Base-by-base conservation (phyloP, 1,140 invertebrate genomes). In the Leptoteleia sp. region DNA sequence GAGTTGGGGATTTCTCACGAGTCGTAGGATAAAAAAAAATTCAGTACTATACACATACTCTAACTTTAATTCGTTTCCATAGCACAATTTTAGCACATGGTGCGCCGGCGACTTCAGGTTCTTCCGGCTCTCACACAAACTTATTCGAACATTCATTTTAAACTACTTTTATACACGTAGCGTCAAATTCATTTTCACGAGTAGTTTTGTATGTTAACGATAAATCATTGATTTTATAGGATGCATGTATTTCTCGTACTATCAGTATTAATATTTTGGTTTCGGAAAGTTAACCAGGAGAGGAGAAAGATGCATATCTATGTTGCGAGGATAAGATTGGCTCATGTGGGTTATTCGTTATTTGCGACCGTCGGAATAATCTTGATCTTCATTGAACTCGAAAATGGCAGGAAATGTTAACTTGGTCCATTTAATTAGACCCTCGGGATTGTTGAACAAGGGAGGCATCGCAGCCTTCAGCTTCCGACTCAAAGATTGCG, bases 331-430 rank as follows among this genome's bases (percentile, higher is more conserved):
- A 61, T 62, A 47, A 76, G 12, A 52, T 8, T 61, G 55, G 61
- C 38, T 67, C 62, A 61, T 57, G 40, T 47, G 15, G 72, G 64
- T 55, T 76, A 64, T 62, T 13, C 48, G 17, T n/a, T 48, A 27
- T 65, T 70, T 55, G 59, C 38, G 27, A 43, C 64, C 25, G 8
- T 9, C 25, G 11, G 9, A 33, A 48, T 70, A 70, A 76, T 76
- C 73, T 76, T 68, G 48, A 76, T 76, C 65, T 64, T 65, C 68
- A 70, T 76, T 70, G 70, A 64, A 64, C 38, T 64, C 48, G 64
- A 68, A 76, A 76, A 70, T 68, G 57, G 57, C 73, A 70, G 65
- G 73, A 70, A 77, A 70, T 48, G 57, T 64, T 77, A 70, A 70
- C 55, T 64, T 68, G 59, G 64, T 43, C 65, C 48, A 54, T 77